Base-by-base conservation (phyloP, 2,797 vertebrate genomes). In the Eutrigla gurnardus region DNA sequence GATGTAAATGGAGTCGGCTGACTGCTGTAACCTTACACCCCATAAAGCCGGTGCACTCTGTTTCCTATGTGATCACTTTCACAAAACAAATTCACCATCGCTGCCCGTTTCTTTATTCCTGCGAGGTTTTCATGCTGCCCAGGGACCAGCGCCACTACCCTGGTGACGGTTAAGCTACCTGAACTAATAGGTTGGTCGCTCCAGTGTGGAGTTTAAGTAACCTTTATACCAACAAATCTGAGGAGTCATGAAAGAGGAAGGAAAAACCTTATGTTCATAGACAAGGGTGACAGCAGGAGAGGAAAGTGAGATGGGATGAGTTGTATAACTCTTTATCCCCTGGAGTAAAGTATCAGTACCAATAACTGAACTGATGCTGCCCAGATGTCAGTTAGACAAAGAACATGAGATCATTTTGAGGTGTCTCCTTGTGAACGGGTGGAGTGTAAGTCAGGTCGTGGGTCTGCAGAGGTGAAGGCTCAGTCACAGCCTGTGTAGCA, bases 1-100 rank as follows among this genome's bases (percentile, higher is more conserved):
- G 60, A 43, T 70, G 67, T 67, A 76, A 81, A 55, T 2, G 6
- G 67, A 85, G 76, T 72, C 65, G 65, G 45, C 59, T 33, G 80
- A 40, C 52, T 52, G 49, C 17, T 80, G 83, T 79, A 74, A 73
- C 60, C 53, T 11, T 59, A 72, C 37, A 72, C 75, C 18, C 69
- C 75, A 49, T 45, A 25, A 25, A 25, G 25, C 25, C 60, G 7
- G 36, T 17, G 55, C 25, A 14, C 14, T 43, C 52, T n/a, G 42
- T 70, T 80, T 68, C 54, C 65, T 70, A 32, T 73, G 58, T 25
- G 40, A 68, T 66, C 33, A 18, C 52, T 40, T 9, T 45, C 10
- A 52, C 8, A 45, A n/a, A 9, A 40, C 25, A 25, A 25, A 25
- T 25, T 25, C 25, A 25, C 25, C 25, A 25, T 25, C 25, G 25